Conservation (phyloP, 2,888 invertebrate genomes). For the Drosophila meridiana region DNA sequence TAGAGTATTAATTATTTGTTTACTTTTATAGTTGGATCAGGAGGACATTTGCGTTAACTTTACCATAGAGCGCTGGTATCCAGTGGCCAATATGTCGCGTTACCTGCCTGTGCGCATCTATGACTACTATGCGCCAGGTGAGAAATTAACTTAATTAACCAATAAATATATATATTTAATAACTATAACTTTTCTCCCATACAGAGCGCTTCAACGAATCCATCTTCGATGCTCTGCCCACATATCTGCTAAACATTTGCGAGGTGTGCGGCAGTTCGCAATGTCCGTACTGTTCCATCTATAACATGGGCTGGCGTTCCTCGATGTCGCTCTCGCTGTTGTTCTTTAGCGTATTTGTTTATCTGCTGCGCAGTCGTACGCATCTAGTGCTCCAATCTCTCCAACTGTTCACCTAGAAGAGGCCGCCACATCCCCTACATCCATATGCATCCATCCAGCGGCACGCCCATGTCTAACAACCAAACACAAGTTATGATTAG, state of each 20-base stretch:
- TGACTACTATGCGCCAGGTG: constrained; percentile 98
- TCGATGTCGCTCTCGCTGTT: constrained; percentile 81
- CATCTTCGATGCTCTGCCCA: constrained; percentile 94
- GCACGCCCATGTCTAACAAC: constrained; percentile 28
- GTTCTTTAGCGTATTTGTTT: constrained; percentile 81
- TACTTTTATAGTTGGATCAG: constrained; percentile 88
- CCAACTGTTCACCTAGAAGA: constrained; percentile 68
- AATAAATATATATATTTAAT: not conserved
- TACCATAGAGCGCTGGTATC: constrained; percentile 97
- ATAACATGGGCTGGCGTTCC: constrained; percentile 87
- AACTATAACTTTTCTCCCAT: not conserved
- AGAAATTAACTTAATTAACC: constrained; percentile 56
- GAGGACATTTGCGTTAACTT: constrained; percentile 96
- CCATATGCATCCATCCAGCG: not conserved
- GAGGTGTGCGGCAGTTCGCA: constrained; percentile 97
- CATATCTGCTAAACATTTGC: constrained; percentile 95
- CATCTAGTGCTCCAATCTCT: constrained; percentile 73
- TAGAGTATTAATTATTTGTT: not conserved
- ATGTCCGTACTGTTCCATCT: constrained; percentile 96
- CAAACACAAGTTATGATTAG: constrained; percentile 29
- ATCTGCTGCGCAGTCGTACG: constrained; percentile 81
- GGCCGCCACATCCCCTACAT: not conserved
- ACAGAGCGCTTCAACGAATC: constrained; percentile 96
- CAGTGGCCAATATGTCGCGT: constrained; percentile 98
- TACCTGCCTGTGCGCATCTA: constrained; percentile 95